Percentiles rank a stretch among this genome's conserved stretches.
Conservation (phyloP, 2,797 vertebrate genomes). For the Peromyscus melanophrys region DNA sequence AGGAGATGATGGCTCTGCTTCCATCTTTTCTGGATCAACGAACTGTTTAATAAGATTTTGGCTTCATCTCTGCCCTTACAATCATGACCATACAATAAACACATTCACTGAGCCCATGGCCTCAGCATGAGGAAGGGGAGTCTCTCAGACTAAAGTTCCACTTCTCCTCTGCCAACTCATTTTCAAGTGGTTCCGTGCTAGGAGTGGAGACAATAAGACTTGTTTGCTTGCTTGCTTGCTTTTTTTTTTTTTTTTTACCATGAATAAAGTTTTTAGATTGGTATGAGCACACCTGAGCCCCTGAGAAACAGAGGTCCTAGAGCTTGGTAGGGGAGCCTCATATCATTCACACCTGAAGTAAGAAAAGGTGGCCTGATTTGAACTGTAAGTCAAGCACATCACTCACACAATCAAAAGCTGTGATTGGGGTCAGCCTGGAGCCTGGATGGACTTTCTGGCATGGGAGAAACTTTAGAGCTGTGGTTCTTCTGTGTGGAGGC, state of each 20-base stretch:
- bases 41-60: conserved; percentile 63
- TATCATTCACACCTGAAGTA: not conserved
- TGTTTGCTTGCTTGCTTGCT: not conserved
- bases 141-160: not conserved
- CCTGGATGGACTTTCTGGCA: not conserved
- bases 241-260: not conserved
- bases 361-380: not conserved
- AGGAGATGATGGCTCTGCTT: not conserved
- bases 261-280: not conserved
- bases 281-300: not conserved
- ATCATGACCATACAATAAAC: not conserved
- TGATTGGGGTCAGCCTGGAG: not conserved
- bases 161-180: not conserved
- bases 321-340: fast-evolving
- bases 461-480: not conserved
- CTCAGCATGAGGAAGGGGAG: not conserved
- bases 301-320: not conserved
- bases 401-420: not conserved
- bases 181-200: not conserved
- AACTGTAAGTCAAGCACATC: not conserved
- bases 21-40: conserved; percentile 62
- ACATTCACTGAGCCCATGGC: not conserved
- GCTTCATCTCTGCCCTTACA: not conserved
- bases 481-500: not conserved
- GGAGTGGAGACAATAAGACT: not conserved